Percentiles rank a stretch among this genome's conserved stretches.
These are phyloP conservation scores for Gymnoscelis rufifasciata DNA, from an alignment of 2,888 invertebrate genomes.

Conservation along the genomic window DNA sequence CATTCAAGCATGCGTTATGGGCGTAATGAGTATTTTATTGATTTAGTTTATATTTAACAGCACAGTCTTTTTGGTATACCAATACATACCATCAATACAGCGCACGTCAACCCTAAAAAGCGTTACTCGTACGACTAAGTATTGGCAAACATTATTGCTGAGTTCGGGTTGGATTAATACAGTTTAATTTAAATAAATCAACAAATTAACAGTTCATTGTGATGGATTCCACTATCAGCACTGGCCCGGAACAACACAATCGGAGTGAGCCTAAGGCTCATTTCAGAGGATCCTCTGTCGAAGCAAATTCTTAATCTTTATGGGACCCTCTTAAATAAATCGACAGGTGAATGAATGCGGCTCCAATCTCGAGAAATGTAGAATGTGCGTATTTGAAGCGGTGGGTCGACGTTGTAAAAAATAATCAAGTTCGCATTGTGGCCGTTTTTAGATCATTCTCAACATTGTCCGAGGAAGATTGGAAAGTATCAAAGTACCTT, in stretches of 20 bases:
- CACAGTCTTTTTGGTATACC: no score
- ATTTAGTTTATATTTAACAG: no score
- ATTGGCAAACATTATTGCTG: no score
- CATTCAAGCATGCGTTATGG: no score
- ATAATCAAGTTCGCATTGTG: constrained; percentile 25
- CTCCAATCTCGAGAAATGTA: constrained; percentile 30
- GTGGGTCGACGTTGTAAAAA: constrained; percentile 24
- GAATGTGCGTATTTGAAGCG: constrained; percentile 28
- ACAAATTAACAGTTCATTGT: no score
- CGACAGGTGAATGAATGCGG: constrained; percentile 29
- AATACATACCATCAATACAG: no score
- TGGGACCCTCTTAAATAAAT: constrained; percentile 34
- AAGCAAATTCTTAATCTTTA: constrained; percentile 34
- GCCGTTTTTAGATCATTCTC: constrained; percentile 15
- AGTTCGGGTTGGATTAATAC: no score
- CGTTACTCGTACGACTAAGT: no score
- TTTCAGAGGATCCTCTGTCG: constrained; percentile 26
- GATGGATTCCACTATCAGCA: background rate
- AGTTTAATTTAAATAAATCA: no score
- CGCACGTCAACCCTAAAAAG: no score
- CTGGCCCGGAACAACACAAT: constrained; percentile 1
- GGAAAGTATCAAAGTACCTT: background rate
- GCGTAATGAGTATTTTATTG: no score
- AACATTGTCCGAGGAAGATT: constrained; percentile 6
- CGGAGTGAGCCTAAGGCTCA: constrained; percentile 17